Percentiles rank a stretch among this genome's conserved stretches.
These are phyloP conservation scores for Crepidodera aurea DNA, from an alignment of 2,888 invertebrate species.

Conservation along the genomic window DNA sequence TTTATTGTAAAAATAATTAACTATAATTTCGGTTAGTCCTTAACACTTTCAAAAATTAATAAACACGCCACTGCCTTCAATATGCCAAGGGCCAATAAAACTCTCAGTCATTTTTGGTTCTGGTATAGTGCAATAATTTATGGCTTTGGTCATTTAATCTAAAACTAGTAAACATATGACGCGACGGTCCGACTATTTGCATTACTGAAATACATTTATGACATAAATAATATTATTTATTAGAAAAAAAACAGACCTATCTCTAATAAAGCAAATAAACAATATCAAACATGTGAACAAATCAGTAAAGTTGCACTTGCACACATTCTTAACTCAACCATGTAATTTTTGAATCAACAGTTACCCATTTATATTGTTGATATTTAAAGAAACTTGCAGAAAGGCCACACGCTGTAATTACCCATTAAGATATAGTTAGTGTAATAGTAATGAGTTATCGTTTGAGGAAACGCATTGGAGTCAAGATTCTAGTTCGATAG, in stretches of 20 bases:
- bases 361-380: not conserved
- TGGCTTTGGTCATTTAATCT: too few relatives aligned
- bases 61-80: too few relatives aligned
- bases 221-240: too few relatives aligned
- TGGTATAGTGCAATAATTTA: too few relatives aligned
- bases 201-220: too few relatives aligned
- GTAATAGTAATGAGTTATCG: constrained; percentile 26
- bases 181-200: too few relatives aligned
- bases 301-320: not conserved
- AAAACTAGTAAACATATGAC: too few relatives aligned
- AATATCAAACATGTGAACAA: not conserved
- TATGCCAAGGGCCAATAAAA: too few relatives aligned
- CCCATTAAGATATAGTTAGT: constrained; percentile 17
- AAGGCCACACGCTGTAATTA: constrained; percentile 28
- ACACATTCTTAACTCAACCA: not conserved
- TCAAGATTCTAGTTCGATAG: constrained; percentile 2
- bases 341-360: constrained; percentile 6
- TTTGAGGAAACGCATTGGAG: not conserved
- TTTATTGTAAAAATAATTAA: too few relatives aligned
- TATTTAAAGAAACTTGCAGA: not conserved
- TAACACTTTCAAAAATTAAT: too few relatives aligned
- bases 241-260: not conserved
- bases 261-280: not conserved
- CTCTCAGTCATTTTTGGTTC: too few relatives aligned
- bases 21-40: too few relatives aligned